Conservation (phyloP, 1,140 invertebrate genomes). For the Melipona quadrifasciata region DNA sequence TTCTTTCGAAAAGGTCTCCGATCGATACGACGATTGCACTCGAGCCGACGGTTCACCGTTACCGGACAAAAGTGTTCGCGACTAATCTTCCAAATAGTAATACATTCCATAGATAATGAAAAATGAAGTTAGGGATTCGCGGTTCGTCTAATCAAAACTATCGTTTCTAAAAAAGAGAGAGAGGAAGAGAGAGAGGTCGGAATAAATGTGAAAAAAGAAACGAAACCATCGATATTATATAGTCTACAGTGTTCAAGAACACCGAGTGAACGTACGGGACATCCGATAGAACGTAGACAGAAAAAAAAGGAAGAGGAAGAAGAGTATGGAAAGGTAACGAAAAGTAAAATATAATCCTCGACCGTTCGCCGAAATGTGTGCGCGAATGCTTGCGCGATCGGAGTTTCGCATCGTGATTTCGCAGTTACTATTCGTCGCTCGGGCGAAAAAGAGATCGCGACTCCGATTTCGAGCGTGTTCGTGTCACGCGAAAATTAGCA, state of each 20-base stretch:
- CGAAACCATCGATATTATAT: not conserved
- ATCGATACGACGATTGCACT: not conserved
- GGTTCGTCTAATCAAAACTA: conserved; percentile 75
- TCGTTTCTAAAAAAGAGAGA: conserved; percentile 54
- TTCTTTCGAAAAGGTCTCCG: not conserved
- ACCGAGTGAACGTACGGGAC: not conserved
- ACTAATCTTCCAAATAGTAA: conserved; percentile 80
- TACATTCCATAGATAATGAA: conserved; percentile 79
- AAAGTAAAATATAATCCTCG: conserved; percentile 50
- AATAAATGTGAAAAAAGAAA: not conserved
- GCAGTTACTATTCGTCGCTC: conserved; percentile 15
- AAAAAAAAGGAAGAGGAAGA: not conserved
- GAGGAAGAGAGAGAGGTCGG: conserved; percentile 6
- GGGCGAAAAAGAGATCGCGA: not conserved
- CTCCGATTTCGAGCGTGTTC: not conserved
- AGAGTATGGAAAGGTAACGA: not conserved
- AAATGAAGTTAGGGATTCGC: conserved; percentile 46
- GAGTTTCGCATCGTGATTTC: conserved; percentile 48
- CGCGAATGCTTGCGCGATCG: conserved; percentile 57
- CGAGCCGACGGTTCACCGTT: conserved; percentile 50
- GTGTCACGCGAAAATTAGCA: conserved; percentile 30
- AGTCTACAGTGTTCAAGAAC: not conserved
- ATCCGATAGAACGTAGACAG: not conserved
- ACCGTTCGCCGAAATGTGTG: conserved; percentile 66
- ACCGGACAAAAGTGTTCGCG: conserved; percentile 51